These are phyloP conservation scores for Manis pentadactyla DNA, from an alignment of 2,797 vertebrate genomes.

Conservation along the genomic window DNA sequence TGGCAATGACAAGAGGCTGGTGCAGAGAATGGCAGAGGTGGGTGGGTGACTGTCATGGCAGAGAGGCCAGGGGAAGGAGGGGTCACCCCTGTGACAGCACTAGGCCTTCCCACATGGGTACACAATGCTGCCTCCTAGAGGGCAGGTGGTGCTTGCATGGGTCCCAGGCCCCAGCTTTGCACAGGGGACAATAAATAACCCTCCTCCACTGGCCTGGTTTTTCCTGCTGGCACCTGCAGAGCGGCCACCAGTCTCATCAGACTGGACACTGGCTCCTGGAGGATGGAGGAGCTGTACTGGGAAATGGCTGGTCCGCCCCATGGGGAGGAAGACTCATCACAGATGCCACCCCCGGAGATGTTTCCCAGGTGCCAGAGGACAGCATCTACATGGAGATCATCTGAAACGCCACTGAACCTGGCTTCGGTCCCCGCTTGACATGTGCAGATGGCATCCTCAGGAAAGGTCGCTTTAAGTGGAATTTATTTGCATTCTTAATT, in stretches of 20 bases:
- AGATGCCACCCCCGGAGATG: fast-evolving
- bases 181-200: neutral
- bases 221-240: too few species aligned
- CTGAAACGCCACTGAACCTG: neutral
- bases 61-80: neutral
- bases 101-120: too few species aligned
- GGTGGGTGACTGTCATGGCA: neutral
- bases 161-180: neutral
- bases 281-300: neutral
- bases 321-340: neutral
- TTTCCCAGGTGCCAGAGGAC: neutral
- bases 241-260: fast-evolving
- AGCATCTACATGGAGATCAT: fast-evolving
- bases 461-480: neutral
- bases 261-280: neutral
- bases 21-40: too few species aligned
- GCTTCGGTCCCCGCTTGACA: neutral
- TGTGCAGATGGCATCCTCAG: too few species aligned
- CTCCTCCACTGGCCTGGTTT: neutral
- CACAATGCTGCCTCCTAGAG: neutral
- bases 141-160: fast-evolving
- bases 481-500: neutral
- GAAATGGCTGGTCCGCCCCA: neutral
- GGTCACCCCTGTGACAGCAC: neutral
- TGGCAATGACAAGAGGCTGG: fast-evolving